Base-by-base conservation (phyloP, 2,113 vertebrate genomes). In the Melanotaenia duboulayi region DNA sequence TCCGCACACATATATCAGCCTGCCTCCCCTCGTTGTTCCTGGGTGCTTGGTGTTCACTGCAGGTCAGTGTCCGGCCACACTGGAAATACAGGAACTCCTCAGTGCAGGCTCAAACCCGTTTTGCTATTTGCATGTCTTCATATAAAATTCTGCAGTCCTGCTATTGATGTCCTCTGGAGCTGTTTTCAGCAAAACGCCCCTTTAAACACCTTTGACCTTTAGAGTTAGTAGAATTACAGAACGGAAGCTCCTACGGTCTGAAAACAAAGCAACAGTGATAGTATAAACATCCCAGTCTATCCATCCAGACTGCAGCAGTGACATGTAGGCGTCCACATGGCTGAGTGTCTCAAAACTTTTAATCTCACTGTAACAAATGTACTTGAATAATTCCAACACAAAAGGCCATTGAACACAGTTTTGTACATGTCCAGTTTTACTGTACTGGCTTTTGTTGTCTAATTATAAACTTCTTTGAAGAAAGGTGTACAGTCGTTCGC, bases 361-460 rank as follows among this genome's bases (percentile, higher is more conserved):
- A 68, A 60, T 84, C 89, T 93, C 88, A 92, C 92, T 93, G 92
- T 92, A 92, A 84, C 88, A 88, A 92, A 93, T 86, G 81, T 93
- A 95, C 94, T 94, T 94, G 94, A 94, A 94, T 87, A 82, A 84
- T 74, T 76, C 54, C 78, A 87, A 89, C 79, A 89, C 82, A 86
- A 88, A 84, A 92, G 88, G 92, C 90, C 92, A 94, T 93, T 90
- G 89, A 90, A 92, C 89, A 93, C 90, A 87, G 65, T 86, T 86
- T 89, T 87, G 86, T 86, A 87, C 75, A 81, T 87, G 88, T 91
- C 80, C 83, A 86, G 76, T 87, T 89, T 90, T 83, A 90, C 87
- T 90, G 85, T 92, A 87, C 77, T 84, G 85, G 66, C 74, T 89
- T 80, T 87, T 74, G 74, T 86, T 86, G 80, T 89, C 72, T 82